Evolutionary conservation across 2,888 invertebrate genomes (phyloP).

Genomic region (Ochropacha duplaris): DNA sequence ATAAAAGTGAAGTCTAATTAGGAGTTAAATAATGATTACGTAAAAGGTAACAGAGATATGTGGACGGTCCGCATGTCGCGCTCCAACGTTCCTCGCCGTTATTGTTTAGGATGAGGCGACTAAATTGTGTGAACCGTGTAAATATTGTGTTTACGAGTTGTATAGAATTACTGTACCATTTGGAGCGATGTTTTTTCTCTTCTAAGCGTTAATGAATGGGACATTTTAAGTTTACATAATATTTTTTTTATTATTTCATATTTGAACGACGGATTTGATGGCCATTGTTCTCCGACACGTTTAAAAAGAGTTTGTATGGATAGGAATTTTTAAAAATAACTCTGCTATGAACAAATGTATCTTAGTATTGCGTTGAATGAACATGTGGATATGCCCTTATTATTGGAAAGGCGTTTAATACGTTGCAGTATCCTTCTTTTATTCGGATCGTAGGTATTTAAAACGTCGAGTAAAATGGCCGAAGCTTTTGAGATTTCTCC

Average conservation of each 20-base stretch:
- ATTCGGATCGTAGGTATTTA: no score
- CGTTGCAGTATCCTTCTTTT: no score
- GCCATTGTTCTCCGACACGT: no score
- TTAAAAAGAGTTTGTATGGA: no score
- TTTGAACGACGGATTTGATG: no score
- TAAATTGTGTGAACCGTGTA: slow-evolving; percentile 2
- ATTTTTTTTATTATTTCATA: not conserved
- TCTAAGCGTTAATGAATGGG: not conserved
- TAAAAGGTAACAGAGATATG: slow-evolving; percentile 13
- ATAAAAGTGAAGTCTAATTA: slow-evolving; percentile 18
- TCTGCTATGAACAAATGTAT: no score
- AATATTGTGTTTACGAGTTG: not conserved
- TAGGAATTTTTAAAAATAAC: no score
- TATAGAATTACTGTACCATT: not conserved
- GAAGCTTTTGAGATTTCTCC: no score
- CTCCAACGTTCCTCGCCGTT: slow-evolving; percentile 4
- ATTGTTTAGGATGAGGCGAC: slow-evolving; percentile 5
- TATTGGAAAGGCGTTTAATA: no score
- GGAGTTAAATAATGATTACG: slow-evolving; percentile 16
- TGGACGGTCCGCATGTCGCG: slow-evolving; percentile 13
- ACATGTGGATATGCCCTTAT: no score
- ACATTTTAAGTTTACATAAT: not conserved
- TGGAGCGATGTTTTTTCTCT: not conserved
- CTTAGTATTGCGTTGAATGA: no score
- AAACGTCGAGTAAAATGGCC: no score